These are phyloP conservation scores for Nasonia giraulti DNA, from an alignment of 1,140 invertebrate genomes.

Conservation along the genomic window DNA sequence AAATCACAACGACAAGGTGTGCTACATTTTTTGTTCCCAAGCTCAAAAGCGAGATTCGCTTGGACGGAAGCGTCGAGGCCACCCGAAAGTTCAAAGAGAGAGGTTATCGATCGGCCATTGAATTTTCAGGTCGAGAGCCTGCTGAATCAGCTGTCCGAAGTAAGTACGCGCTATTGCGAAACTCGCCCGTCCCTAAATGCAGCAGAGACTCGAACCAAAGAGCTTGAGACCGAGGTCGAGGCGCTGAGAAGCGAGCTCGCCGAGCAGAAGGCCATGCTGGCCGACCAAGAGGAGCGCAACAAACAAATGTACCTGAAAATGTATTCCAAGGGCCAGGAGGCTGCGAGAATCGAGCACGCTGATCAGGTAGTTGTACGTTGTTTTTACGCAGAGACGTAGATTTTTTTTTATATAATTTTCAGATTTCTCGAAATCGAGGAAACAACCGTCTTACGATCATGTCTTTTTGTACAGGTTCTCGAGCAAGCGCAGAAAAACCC, in stretches of 20 bases:
- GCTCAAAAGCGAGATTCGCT: not conserved
- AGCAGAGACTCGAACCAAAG: conserved; percentile 80
- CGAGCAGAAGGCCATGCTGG: conserved; percentile 67
- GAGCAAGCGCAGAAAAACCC: conserved; percentile 74
- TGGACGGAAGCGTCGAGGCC: not conserved
- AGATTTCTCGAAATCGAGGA: not conserved
- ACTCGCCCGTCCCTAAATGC: conserved; percentile 73
- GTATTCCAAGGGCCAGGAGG: conserved; percentile 87
- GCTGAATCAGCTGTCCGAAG: conserved; percentile 85
- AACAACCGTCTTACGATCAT: not conserved
- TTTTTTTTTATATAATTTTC: not conserved
- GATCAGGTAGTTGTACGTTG: conserved; percentile 73
- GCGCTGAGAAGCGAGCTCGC: conserved; percentile 79
- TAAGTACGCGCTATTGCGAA: conserved; percentile 84
- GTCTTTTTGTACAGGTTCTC: conserved; percentile 72
- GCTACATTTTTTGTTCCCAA: not conserved
- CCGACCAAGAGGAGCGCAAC: conserved; percentile 84
- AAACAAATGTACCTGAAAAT: conserved; percentile 87
- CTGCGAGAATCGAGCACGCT: conserved; percentile 81
- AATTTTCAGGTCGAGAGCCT: conserved; percentile 77
- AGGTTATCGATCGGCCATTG: not conserved
- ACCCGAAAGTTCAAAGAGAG: not conserved
- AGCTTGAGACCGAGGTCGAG: conserved; percentile 81
- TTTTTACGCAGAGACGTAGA: not conserved
- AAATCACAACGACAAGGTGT: conserved; percentile 85